Percentiles rank a stretch among this genome's conserved stretches.
These are phyloP conservation scores for Paramormyrops hopkinsi DNA, from an alignment of 2,797 vertebrate species.

Conservation along the genomic window DNA sequence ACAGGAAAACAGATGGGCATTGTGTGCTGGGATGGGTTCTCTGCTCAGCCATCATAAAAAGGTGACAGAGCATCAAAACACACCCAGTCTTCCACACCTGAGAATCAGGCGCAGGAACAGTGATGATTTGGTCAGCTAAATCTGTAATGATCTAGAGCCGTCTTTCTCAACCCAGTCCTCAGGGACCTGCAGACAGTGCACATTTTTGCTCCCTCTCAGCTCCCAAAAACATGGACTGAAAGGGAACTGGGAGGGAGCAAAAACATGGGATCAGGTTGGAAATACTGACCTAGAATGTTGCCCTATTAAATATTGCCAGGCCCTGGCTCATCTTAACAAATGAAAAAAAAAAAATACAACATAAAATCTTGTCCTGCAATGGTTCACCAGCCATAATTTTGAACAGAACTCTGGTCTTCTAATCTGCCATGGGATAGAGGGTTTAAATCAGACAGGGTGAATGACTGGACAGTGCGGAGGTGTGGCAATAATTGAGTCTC, in stretches of 20 bases:
- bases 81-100: neutral
- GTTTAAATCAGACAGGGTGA: neutral
- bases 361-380: neutral
- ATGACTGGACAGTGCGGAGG: neutral
- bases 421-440: neutral
- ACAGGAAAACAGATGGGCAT: neutral
- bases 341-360: neutral
- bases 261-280: neutral
- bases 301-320: neutral
- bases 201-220: neutral
- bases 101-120: neutral
- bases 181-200: neutral
- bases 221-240: neutral
- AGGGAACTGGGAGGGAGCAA: neutral
- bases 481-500: neutral
- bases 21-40: neutral
- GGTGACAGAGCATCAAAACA: neutral
- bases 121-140: neutral
- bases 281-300: neutral
- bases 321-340: neutral
- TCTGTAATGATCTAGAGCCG: neutral
- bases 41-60: neutral
- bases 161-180: neutral
- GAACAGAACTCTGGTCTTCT: neutral
- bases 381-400: neutral